Evolutionary conservation across 2,113 vertebrate genomes (phyloP), one percentile per base, ranked within the genome.

Genomic region (Cottus gobio): DNA sequence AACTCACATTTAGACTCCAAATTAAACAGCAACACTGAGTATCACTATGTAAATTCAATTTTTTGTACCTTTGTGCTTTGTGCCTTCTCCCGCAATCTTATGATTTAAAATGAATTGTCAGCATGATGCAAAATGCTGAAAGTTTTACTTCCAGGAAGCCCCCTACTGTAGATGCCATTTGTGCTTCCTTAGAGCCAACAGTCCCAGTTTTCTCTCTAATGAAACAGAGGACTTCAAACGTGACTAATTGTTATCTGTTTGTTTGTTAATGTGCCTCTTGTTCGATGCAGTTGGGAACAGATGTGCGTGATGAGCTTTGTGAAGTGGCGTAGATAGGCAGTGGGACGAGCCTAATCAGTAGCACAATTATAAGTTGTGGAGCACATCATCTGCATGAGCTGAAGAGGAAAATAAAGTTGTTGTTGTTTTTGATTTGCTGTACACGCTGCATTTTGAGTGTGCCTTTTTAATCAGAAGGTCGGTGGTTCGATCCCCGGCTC

Each of bases 261-360:
- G 88, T 88, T 88, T 85, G 90, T 91, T 92, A 90, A 87, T 83
- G 81, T 71, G 75, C 54, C 77, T 84, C 79, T 86, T 86, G 89
- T 92, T 90, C 83, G 88, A 80, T 75, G 71, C 86, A 81, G 91
- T 74, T 85, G 66, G 83, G 75, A 93, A 89, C 92, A 93, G 93
- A 92, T 92, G 93, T 88, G 92, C 87, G 77, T 90, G 90, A 93
- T 93, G 89, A 93, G 92, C 81, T 89, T 86, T 84, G 91, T 92
- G 86, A 92, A 94, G 92, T 89, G 87, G 91, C 84, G 79, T 84
- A 86, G 69, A 79, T 87, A 82, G 89, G 85, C 77, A 67, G 78
- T 77, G 77, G 86, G 87, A 89, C 57, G 77, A 88, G 85, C 83
- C 89, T 90, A 91, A 93, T 93, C 86, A 91, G 89, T 72, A 64